Evolutionary conservation across 2,113 vertebrate genomes (phyloP).

Genomic region (Prionailurus viverrinus): DNA sequence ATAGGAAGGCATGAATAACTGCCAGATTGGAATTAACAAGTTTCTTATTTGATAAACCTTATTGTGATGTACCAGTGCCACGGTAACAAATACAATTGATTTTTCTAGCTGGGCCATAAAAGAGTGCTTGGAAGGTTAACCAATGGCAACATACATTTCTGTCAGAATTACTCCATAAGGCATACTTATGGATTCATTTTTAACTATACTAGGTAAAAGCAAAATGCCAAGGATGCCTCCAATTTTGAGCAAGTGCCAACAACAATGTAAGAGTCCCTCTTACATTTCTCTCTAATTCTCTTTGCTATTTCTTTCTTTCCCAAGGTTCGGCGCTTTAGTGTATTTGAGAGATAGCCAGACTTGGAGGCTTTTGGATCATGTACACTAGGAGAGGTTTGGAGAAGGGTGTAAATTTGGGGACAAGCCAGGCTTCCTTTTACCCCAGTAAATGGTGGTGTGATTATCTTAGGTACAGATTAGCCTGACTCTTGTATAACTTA

Average conservation of each 20-base stretch:
- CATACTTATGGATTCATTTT: conserved; percentile 50
- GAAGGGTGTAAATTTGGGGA: not conserved
- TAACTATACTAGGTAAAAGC: conserved; percentile 34
- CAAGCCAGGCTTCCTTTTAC: not conserved
- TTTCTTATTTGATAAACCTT: conserved; percentile 52
- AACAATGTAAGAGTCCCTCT: not conserved
- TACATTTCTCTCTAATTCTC: not conserved
- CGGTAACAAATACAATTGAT: not conserved
- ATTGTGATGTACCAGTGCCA: not conserved
- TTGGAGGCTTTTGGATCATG: not conserved
- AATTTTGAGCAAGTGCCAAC: conserved; percentile 35
- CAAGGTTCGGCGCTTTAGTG: not conserved
- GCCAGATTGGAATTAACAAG: not conserved
- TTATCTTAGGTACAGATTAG: not conserved
- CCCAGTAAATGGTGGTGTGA: not conserved
- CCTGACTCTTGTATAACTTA: not conserved
- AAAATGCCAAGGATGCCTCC: not conserved
- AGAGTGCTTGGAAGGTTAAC: not conserved
- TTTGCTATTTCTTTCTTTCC: not conserved
- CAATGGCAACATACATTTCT: not conserved
- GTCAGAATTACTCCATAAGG: not conserved
- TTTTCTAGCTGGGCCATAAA: not conserved
- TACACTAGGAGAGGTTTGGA: not conserved
- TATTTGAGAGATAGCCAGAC: not conserved
- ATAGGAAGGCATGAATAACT: not conserved